Evolutionary conservation across 2,888 invertebrate genomes (phyloP).

Genomic region (Trimorus sp.): DNA sequence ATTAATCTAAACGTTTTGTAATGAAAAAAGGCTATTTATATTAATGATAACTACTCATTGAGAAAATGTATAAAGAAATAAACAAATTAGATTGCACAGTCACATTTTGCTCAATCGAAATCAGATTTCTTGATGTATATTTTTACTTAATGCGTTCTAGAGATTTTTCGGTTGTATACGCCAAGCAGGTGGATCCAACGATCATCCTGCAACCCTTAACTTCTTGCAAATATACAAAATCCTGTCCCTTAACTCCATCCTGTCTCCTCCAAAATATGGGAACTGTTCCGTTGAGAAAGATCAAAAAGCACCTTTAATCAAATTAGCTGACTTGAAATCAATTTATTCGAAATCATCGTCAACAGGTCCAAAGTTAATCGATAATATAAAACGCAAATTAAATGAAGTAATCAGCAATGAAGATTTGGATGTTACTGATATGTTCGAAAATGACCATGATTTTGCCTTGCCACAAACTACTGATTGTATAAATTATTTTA

Average conservation of each 20-base stretch:
- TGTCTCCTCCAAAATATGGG: slow-evolving; percentile 14
- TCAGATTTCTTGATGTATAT: too few species aligned
- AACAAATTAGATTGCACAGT: too few species aligned
- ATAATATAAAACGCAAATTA: slow-evolving; percentile 8
- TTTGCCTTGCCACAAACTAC: not conserved
- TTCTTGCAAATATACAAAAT: slow-evolving; percentile 20
- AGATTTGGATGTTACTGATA: not conserved
- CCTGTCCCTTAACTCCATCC: slow-evolving; percentile 7
- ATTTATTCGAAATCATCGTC: not conserved
- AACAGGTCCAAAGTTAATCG: not conserved
- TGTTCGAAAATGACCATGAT: slow-evolving; percentile 2
- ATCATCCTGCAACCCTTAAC: not conserved
- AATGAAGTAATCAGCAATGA: slow-evolving; percentile 5
- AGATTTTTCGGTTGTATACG: slow-evolving; percentile 13
- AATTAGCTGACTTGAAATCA: not conserved
- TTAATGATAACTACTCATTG: too few species aligned
- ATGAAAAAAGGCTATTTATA: too few species aligned
- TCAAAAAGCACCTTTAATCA: not conserved
- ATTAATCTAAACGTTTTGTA: too few species aligned
- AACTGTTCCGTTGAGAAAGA: slow-evolving; percentile 5
- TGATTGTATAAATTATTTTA: slow-evolving; percentile 5
- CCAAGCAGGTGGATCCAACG: slow-evolving; percentile 10
- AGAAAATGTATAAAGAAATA: too few species aligned
- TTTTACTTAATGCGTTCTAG: too few species aligned
- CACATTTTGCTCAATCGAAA: too few species aligned